Evolutionary conservation across 2,113 vertebrate species (phyloP).

Genomic region (Pterocles burchelli): DNA sequence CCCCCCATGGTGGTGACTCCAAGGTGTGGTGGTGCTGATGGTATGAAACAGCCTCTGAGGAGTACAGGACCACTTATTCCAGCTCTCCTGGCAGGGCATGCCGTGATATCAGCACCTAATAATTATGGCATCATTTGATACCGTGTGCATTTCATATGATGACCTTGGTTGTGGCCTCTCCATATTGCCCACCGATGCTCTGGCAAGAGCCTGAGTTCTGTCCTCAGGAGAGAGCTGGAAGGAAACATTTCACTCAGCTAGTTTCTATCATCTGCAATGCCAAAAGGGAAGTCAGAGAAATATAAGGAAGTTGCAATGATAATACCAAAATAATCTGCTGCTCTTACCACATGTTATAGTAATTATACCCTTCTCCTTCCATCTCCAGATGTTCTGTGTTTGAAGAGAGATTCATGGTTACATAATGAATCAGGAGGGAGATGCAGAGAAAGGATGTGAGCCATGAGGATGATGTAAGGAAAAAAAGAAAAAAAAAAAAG

Average conservation of each 20-base stretch:
- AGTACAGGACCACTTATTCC: not conserved
- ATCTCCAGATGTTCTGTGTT: conserved; percentile 56
- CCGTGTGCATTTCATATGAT: accelerated
- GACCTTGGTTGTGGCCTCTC: not conserved
- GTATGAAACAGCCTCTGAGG: not conserved
- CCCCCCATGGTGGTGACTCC: not conserved
- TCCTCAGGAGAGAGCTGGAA: not conserved
- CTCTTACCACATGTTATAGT: conserved; percentile 48
- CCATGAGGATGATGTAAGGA: conserved; percentile 48
- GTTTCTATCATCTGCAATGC: not conserved
- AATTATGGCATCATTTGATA: not conserved
- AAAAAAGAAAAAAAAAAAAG: not conserved
- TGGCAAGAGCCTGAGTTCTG: not conserved
- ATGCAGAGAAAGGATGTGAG: conserved; percentile 32
- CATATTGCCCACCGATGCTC: not conserved
- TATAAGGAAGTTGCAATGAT: conserved; percentile 56
- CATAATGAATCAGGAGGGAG: conserved; percentile 59
- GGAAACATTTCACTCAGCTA: conserved; percentile 26
- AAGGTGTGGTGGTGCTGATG: not conserved
- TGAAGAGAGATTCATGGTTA: conserved; percentile 58
- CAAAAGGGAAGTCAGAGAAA: conserved; percentile 53
- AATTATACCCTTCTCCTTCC: conserved; percentile 28
- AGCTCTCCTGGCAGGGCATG: not conserved
- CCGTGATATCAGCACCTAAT: not conserved
- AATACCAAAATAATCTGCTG: conserved; percentile 55